phyloP scores from a whole-genome alignment of 2,888 invertebrate species.

The Cataglyphis livida region DNA sequence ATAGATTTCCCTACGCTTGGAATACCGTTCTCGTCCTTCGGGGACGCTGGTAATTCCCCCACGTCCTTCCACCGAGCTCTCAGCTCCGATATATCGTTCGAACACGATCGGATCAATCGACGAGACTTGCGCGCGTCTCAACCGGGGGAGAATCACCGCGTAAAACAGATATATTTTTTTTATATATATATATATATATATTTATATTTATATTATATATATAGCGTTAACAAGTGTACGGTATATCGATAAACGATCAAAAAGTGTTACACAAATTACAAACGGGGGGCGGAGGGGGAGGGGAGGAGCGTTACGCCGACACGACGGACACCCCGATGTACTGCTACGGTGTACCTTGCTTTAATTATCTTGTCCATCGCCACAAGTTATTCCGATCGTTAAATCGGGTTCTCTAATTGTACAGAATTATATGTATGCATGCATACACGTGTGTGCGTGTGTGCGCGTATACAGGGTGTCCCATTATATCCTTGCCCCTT shows the following conservation, averaged over 20 bases:
- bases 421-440: slow-evolving; percentile 37
- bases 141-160: slow-evolving; percentile 70
- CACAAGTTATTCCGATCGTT: slow-evolving; percentile 23
- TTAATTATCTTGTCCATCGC: slow-evolving; percentile 27
- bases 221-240: slow-evolving; percentile 78
- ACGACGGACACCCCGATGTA: slow-evolving; percentile 69
- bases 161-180: slow-evolving; percentile 59
- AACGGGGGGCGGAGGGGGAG: slow-evolving; percentile 46
- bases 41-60: slow-evolving; percentile 69
- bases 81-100: slow-evolving; percentile 37
- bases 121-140: slow-evolving; percentile 40
- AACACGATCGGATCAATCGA: slow-evolving; percentile 50
- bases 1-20: slow-evolving; percentile 84
- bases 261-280: slow-evolving; percentile 77
- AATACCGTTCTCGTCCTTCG: slow-evolving; percentile 76
- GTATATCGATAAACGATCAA: slow-evolving; percentile 76
- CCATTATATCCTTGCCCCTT: not conserved
- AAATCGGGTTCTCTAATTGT: slow-evolving; percentile 42
- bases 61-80: slow-evolving; percentile 32
- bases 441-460: slow-evolving; percentile 46
- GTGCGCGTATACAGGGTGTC: slow-evolving; percentile 31
- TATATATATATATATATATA: slow-evolving; percentile 56
- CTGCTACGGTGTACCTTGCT: slow-evolving; percentile 16
- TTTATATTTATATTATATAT: slow-evolving; percentile 50
- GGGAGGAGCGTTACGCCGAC: slow-evolving; percentile 60